These are phyloP conservation scores for Pteruthius melanotis DNA, from an alignment of 2,113 vertebrate species.

Conservation along the genomic window DNA sequence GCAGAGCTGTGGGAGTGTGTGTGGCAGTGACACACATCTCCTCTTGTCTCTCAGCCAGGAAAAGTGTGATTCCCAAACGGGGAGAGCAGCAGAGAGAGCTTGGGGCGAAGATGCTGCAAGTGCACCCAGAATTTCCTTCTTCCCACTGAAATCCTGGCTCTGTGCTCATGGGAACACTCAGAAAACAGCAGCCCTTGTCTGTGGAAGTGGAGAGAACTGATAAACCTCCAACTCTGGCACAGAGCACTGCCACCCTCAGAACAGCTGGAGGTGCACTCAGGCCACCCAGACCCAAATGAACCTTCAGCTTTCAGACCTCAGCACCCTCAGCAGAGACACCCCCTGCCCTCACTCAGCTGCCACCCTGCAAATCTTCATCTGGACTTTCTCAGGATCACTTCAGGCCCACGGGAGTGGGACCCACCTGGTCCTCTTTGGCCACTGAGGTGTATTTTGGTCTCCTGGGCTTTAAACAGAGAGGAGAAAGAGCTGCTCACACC, in stretches of 20 bases:
- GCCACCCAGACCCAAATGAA: background rate
- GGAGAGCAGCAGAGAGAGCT: background rate
- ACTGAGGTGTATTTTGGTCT: background rate
- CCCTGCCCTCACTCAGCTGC: background rate
- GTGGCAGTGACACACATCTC: background rate
- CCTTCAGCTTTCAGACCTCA: background rate
- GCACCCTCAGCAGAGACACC: accelerated
- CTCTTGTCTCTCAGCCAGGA: background rate
- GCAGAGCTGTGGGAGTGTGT: background rate
- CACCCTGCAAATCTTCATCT: accelerated
- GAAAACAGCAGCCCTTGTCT: background rate
- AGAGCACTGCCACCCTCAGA: background rate
- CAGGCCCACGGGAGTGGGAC: background rate
- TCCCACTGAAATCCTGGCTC: background rate
- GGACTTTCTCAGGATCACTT: background rate
- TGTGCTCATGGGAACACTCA: accelerated
- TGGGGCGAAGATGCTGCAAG: background rate
- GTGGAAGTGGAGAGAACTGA: background rate
- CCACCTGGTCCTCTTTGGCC: background rate
- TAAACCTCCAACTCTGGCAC: background rate
- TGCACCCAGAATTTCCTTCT: accelerated
- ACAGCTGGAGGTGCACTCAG: background rate
- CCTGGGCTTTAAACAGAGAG: background rate
- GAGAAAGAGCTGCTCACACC: background rate
- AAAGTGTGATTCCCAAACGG: background rate